These are phyloP conservation scores for Notoglanidium macrostoma DNA, from an alignment of 2,797 vertebrate genomes.

Conservation along the genomic window DNA sequence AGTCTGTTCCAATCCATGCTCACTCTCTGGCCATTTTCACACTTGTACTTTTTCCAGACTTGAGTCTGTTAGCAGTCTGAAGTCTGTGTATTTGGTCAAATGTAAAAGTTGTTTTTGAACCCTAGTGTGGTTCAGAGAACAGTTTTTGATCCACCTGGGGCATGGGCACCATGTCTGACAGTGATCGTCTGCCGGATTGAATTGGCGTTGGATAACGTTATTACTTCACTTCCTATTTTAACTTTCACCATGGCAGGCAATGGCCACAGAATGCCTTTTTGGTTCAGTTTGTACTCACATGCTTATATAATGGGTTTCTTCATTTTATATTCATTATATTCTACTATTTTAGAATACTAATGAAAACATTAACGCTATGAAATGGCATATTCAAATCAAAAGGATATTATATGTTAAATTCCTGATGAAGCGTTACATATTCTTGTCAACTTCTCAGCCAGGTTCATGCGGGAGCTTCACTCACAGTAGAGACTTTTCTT, in stretches of 20 bases:
- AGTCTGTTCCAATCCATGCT: constrained; percentile 14
- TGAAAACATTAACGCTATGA: background rate
- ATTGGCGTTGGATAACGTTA: background rate
- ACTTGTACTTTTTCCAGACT: background rate
- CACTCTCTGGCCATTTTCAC: background rate
- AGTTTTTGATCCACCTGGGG: background rate
- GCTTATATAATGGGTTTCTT: background rate
- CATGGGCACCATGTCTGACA: background rate
- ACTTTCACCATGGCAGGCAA: background rate
- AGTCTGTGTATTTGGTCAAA: background rate
- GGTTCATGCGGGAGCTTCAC: background rate
- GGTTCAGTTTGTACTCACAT: too few species aligned
- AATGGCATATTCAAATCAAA: background rate
- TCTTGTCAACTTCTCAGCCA: background rate
- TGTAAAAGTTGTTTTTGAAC: background rate
- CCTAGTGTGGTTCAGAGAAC: background rate
- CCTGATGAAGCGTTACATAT: background rate
- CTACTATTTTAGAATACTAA: background rate
- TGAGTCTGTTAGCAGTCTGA: background rate
- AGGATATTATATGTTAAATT: too few species aligned
- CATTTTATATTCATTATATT: background rate
- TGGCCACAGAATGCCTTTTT: background rate
- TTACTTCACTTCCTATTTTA: background rate
- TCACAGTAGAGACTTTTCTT: background rate
- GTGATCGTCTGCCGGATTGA: background rate